Conservation (phyloP, 2,113 vertebrate genomes). For the Phoxinus phoxinus region DNA sequence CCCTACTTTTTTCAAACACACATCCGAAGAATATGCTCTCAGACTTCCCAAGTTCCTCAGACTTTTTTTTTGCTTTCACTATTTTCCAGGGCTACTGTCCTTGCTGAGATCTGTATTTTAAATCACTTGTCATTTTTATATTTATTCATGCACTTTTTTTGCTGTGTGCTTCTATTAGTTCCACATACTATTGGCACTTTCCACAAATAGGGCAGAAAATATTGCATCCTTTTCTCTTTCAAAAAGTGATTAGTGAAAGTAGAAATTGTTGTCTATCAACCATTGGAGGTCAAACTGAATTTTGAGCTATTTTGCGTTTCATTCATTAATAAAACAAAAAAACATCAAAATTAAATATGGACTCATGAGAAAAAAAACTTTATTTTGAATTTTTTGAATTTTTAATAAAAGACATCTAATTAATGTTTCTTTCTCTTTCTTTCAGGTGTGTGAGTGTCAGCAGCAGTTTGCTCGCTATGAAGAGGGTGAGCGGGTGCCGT, state of each 20-base stretch:
- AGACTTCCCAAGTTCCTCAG: too few relatives aligned
- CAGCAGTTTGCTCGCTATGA: constrained; percentile 80
- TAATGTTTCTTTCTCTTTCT: constrained; percentile 36
- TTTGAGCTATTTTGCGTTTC: neutral
- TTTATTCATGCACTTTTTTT: neutral
- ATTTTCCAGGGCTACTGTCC: constrained; percentile 21
- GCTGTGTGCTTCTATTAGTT: neutral
- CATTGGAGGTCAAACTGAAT: neutral
- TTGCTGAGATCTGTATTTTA: neutral
- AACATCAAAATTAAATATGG: too few relatives aligned
- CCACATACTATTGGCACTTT: neutral
- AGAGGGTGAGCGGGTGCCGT: constrained; percentile 71
- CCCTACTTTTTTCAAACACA: neutral
- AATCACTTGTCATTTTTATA: neutral
- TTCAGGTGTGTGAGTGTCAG: constrained; percentile 87
- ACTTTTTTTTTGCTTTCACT: constrained; percentile 22
- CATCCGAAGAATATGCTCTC: neutral
- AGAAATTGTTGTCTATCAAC: neutral
- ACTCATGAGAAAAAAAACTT: neutral
- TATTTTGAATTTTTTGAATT: neutral
- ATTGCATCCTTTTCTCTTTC: neutral
- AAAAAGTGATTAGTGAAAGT: neutral
- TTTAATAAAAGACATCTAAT: neutral
- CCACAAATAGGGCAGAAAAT: neutral
- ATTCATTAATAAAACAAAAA: too few relatives aligned